Conservation (phyloP, 2,888 invertebrate genomes). For the Anoncus sp. region DNA sequence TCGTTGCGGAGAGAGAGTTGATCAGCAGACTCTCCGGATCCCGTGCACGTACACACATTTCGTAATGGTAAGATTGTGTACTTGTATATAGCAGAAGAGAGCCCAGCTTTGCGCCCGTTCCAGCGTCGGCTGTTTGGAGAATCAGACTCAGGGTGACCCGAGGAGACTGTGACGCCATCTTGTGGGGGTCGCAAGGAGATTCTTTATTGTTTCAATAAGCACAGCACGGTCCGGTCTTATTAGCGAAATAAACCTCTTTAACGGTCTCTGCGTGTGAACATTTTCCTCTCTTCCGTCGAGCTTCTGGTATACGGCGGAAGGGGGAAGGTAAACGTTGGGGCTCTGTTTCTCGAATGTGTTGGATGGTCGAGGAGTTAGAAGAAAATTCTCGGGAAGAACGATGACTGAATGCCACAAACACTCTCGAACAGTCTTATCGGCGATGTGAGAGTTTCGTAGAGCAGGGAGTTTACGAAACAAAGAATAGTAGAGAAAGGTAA, state of each 20-base stretch:
- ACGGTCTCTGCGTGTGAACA: slow-evolving; percentile 75
- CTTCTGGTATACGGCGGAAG: slow-evolving; percentile 30
- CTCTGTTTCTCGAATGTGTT: background rate
- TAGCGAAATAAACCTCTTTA: slow-evolving; percentile 83
- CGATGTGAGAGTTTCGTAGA: slow-evolving; percentile 30
- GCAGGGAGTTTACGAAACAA: slow-evolving; percentile 17
- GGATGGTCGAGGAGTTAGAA: slow-evolving; percentile 22
- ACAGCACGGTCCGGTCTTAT: slow-evolving; percentile 82
- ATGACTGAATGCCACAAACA: slow-evolving; percentile 16
- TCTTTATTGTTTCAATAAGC: slow-evolving; percentile 84
- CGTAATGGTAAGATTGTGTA: slow-evolving; percentile 36
- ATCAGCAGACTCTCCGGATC: slow-evolving; percentile 76
- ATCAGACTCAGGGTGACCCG: slow-evolving; percentile 66
- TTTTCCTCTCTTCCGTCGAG: slow-evolving; percentile 57
- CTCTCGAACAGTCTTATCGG: slow-evolving; percentile 12
- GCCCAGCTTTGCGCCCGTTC: slow-evolving; percentile 12
- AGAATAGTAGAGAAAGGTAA: slow-evolving; percentile 51
- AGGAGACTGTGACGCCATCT: slow-evolving; percentile 71
- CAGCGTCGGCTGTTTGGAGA: slow-evolving; percentile 22
- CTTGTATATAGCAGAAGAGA: slow-evolving; percentile 6
- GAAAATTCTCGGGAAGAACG: slow-evolving; percentile 33
- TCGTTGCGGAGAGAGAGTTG: slow-evolving; percentile 71
- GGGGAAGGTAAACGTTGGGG: background rate
- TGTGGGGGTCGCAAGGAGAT: slow-evolving; percentile 75
- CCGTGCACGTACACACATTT: slow-evolving; percentile 76